Percentiles rank a stretch among this genome's conserved stretches.
phyloP scores from a whole-genome alignment of 2,113 vertebrate genomes.

The Menidia beryllina region DNA sequence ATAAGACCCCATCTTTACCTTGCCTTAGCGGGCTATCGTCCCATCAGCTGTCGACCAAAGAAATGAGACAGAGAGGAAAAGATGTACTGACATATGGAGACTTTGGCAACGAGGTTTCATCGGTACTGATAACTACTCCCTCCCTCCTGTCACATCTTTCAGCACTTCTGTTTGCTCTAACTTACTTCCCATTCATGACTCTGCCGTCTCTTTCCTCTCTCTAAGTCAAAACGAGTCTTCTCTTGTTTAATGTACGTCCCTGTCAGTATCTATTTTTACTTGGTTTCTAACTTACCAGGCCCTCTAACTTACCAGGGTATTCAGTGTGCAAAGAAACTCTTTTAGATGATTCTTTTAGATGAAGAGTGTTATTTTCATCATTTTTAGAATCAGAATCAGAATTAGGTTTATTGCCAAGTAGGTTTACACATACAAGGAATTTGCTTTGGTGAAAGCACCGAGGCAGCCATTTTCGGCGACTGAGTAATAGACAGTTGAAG shows the following conservation, averaged over 20 bases:
- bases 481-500: neutral
- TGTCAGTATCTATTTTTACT: neutral
- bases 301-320: neutral
- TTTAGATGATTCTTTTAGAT: neutral
- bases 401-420: too few relatives aligned
- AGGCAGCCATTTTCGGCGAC: too few relatives aligned
- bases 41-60: slow-evolving; percentile 57
- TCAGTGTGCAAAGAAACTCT: neutral
- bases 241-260: too few relatives aligned
- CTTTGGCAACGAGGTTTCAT: slow-evolving; percentile 33
- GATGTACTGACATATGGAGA: slow-evolving; percentile 17
- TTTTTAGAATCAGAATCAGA: too few relatives aligned
- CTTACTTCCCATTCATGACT: slow-evolving; percentile 3
- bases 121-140: slow-evolving; percentile 33
- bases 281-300: too few relatives aligned
- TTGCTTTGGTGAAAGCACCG: too few relatives aligned
- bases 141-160: slow-evolving; percentile 19
- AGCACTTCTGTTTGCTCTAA: slow-evolving; percentile 5
- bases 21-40: slow-evolving; percentile 28
- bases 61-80: slow-evolving; percentile 37
- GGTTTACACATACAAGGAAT: too few relatives aligned
- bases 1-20: slow-evolving; percentile 14
- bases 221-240: neutral
- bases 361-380: too few relatives aligned
- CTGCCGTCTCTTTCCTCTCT: neutral